These are phyloP conservation scores for Equus przewalskii DNA, from an alignment of 2,113 vertebrate species.

Conservation along the genomic window DNA sequence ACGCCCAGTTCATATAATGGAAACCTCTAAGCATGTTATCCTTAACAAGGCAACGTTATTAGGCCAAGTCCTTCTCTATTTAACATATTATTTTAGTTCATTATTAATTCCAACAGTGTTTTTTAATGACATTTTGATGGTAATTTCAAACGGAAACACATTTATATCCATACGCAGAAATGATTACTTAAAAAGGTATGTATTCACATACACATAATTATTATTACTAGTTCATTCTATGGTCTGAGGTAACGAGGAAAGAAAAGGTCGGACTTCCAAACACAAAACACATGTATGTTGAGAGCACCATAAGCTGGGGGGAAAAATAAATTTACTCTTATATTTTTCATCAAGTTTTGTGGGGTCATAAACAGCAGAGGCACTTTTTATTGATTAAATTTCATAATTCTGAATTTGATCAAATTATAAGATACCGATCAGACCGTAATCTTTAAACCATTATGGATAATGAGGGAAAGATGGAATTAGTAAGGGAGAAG, in stretches of 20 bases:
- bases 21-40: not conserved
- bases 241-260: not conserved
- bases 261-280: slow-evolving; percentile 54
- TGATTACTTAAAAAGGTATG: not conserved
- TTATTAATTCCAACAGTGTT: slow-evolving; percentile 56
- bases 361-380: not conserved
- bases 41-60: slow-evolving; percentile 25
- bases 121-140: slow-evolving; percentile 48
- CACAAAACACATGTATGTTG: not conserved
- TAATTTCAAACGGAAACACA: slow-evolving; percentile 63
- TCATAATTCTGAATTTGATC: slow-evolving; percentile 10
- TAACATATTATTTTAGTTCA: slow-evolving; percentile 52
- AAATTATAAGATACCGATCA: slow-evolving; percentile 27
- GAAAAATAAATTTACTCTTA: not conserved
- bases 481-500: not conserved
- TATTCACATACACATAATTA: not conserved
- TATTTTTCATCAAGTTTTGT: not conserved
- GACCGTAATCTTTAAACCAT: slow-evolving; percentile 30
- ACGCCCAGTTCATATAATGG: not conserved
- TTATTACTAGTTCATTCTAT: not conserved
- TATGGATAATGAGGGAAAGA: not conserved
- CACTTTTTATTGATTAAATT: not conserved
- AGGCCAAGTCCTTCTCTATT: not conserved
- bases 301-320: not conserved
- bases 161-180: not conserved